Percentiles rank a stretch among this genome's conserved stretches.
Evolutionary conservation across 2,797 vertebrate species (phyloP).

Genomic region (Protonibea diacanthus): DNA sequence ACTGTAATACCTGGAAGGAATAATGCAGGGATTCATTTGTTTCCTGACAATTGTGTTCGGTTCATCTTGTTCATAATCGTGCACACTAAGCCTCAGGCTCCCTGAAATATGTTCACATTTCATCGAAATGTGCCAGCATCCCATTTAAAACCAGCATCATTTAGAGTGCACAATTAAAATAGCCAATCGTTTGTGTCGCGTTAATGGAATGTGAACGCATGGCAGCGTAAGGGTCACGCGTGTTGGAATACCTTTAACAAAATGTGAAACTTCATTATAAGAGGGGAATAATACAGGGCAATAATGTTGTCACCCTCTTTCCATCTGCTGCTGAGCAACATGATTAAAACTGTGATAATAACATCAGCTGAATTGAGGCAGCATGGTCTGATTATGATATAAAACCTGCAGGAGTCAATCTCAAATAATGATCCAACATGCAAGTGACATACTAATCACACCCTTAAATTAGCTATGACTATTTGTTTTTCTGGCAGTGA

Average conservation of each 20-base stretch:
- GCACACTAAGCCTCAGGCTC: conserved; percentile 54
- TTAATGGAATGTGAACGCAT: conserved; percentile 60
- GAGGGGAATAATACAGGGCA: conserved; percentile 37
- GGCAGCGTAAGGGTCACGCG: conserved; percentile 16
- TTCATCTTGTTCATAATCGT: conserved; percentile 52
- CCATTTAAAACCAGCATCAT: conserved; percentile 60
- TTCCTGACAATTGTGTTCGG: conserved; percentile 59
- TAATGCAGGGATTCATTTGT: conserved; percentile 71
- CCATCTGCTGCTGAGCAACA: conserved; percentile 24
- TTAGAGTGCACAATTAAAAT: conserved; percentile 68
- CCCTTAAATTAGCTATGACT: neutral
- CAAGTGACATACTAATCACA: conserved; percentile 13
- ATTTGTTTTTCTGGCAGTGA: neutral
- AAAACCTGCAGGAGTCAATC: conserved; percentile 1
- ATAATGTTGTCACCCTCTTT: conserved; percentile 43
- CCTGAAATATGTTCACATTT: conserved; percentile 56
- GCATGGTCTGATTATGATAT: conserved; percentile 33
- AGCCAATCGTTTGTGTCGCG: conserved; percentile 43
- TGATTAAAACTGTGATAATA: conserved; percentile 37
- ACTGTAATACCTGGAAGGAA: conserved; percentile 68
- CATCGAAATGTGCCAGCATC: conserved; percentile 54
- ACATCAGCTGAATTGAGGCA: neutral
- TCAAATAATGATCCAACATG: neutral
- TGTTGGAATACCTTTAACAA: conserved; percentile 44
- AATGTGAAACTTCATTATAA: conserved; percentile 48